A percentile compares a stretch with the other conserved stretches of the same genome.
These are phyloP conservation scores for Vanessa tameamea DNA, from an alignment of 1,140 invertebrate genomes.

Conservation along the genomic window DNA sequence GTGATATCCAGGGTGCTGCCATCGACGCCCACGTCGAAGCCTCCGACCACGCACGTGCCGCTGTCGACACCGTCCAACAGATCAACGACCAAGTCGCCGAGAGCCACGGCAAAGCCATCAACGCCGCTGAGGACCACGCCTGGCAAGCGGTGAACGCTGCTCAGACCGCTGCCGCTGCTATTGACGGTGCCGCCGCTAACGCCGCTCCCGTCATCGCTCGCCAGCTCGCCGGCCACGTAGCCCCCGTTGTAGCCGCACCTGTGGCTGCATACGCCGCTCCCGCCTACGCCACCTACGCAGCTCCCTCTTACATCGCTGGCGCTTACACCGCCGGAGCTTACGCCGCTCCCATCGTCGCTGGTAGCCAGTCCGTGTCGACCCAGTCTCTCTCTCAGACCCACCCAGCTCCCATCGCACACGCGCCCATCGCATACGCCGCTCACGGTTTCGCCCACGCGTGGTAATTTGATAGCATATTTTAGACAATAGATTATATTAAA, in stretches of 20 bases:
- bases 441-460: slow-evolving; percentile 25
- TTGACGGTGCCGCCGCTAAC: slow-evolving; percentile 80
- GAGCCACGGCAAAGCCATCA: slow-evolving; percentile 78
- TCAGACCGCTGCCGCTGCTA: slow-evolving; percentile 78
- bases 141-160: slow-evolving; percentile 77
- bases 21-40: slow-evolving; percentile 59
- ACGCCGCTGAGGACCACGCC: slow-evolving; percentile 78
- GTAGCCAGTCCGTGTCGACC: slow-evolving; percentile 47
- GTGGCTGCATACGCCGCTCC: slow-evolving; percentile 32
- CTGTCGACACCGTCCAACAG: slow-evolving; percentile 55
- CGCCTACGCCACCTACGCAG: slow-evolving; percentile 4
- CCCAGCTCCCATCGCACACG: slow-evolving; percentile 45
- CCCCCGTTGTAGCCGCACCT: slow-evolving; percentile 16
- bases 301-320: neutral
- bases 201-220: slow-evolving; percentile 37
- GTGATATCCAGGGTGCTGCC: slow-evolving; percentile 33
- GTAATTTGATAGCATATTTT: neutral
- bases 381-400: slow-evolving; percentile 56
- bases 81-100: slow-evolving; percentile 80
- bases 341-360: slow-evolving; percentile 30
- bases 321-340: slow-evolving; percentile 31
- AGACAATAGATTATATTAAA: slow-evolving; percentile 1
- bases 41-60: slow-evolving; percentile 56
- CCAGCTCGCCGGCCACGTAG: slow-evolving; percentile 33
- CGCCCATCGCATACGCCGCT: slow-evolving; percentile 36